Percentiles rank a stretch among this genome's conserved stretches.
phyloP scores from a whole-genome alignment of 2,888 invertebrate genomes.

The Hirtodrosophila confusa region DNA sequence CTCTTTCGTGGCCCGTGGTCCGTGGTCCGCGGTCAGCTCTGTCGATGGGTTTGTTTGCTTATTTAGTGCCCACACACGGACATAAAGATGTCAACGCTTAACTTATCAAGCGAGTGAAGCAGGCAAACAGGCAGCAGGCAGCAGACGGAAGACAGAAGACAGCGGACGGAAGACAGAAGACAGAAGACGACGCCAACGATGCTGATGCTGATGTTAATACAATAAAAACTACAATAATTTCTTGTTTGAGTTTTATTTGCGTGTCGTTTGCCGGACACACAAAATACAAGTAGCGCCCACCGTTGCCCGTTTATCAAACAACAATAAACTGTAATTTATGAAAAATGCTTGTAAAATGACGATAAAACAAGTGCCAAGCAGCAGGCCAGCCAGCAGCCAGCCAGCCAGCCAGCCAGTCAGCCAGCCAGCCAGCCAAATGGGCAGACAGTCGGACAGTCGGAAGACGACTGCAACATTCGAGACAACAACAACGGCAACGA shows the following conservation, averaged over 20 bases:
- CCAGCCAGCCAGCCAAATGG: conserved; percentile 17
- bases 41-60: conserved; percentile 49
- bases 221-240: conserved; percentile 75
- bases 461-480: conserved; percentile 19
- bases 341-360: conserved; percentile 80
- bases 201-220: conserved; percentile 55
- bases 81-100: conserved; percentile 78
- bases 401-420: conserved; percentile 21
- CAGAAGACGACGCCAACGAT: conserved; percentile 52
- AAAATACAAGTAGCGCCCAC: conserved; percentile 79
- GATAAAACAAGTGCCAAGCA: conserved; percentile 74
- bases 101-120: conserved; percentile 67
- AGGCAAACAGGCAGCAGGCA: conserved; percentile 17
- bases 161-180: conserved; percentile 34
- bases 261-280: conserved; percentile 65
- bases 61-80: conserved; percentile 75
- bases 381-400: conserved; percentile 20
- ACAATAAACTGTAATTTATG: conserved; percentile 82
- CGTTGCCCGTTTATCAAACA: conserved; percentile 79
- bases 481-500: conserved; percentile 31
- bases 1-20: conserved; percentile 29
- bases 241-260: conserved; percentile 73
- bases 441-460: conserved; percentile 6
- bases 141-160: conserved; percentile 24
- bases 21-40: conserved; percentile 10